These are phyloP conservation scores for Yoshiicerus persimilis DNA, from an alignment of 1,140 invertebrate species.

Conservation along the genomic window DNA sequence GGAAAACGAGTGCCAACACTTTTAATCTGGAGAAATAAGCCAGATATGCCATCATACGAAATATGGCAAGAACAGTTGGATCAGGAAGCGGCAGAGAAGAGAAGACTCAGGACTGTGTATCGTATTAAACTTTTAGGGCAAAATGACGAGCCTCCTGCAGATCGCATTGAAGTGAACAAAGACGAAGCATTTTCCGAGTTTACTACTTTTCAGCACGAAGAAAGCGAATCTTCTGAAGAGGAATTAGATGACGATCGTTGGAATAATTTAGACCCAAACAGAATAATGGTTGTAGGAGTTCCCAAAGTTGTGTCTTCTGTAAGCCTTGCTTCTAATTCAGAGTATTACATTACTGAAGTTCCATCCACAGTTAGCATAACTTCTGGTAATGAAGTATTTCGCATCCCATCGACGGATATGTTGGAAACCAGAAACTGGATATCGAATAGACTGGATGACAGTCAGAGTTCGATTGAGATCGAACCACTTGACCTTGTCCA, in stretches of 20 bases:
- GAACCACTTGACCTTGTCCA: neutral
- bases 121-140: too few relatives aligned
- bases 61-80: too few relatives aligned
- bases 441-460: neutral
- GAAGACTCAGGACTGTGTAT: neutral
- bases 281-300: slow-evolving; percentile 1
- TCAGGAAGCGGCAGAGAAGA: neutral
- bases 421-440: slow-evolving; percentile 30
- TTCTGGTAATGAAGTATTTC: slow-evolving; percentile 11
- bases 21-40: neutral
- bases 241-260: neutral
- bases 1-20: neutral
- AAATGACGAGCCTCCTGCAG: too few relatives aligned
- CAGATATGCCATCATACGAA: neutral
- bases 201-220: neutral
- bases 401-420: slow-evolving; percentile 31
- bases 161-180: too few relatives aligned
- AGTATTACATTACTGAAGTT: neutral
- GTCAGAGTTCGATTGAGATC: neutral
- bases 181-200: too few relatives aligned
- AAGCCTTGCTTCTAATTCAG: neutral
- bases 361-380: neutral
- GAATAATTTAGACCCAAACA: neutral
- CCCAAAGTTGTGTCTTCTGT: neutral
- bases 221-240: neutral